Conservation (phyloP, 2,113 vertebrate species). For the Excalfactoria chinensis region DNA sequence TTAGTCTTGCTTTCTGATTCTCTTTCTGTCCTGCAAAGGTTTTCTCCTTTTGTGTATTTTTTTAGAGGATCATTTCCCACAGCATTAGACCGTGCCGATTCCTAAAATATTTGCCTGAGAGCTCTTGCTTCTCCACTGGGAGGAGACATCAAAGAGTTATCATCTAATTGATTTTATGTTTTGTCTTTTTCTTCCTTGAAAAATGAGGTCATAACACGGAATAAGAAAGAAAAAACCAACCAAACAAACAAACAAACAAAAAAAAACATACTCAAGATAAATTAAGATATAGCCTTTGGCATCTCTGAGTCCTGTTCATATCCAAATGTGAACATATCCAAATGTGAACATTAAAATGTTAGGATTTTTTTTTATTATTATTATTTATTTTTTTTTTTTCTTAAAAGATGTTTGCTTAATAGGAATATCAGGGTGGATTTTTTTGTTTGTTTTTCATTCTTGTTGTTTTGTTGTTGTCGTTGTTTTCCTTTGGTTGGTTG, state of each 20-base stretch:
- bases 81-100: not conserved
- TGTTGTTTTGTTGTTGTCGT: not conserved
- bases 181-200: slow-evolving; percentile 23
- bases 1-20: not conserved
- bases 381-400: not conserved
- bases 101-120: slow-evolving; percentile 16
- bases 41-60: not conserved
- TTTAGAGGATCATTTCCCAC: not conserved
- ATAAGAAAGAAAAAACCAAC: not conserved
- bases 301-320: not conserved
- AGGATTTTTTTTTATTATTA: rapidly evolving
- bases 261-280: not conserved
- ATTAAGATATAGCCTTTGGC: not conserved
- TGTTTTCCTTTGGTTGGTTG: not conserved
- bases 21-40: not conserved
- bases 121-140: slow-evolving; percentile 7
- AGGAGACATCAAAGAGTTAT: slow-evolving; percentile 27
- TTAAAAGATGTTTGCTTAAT: not conserved
- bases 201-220: slow-evolving; percentile 11
- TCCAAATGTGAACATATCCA: not conserved
- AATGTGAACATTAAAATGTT: not conserved
- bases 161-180: slow-evolving; percentile 36
- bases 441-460: not conserved
- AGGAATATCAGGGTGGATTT: not conserved
- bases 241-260: not conserved